Conservation (phyloP, 2,797 vertebrate species). For the Oryzias sinensis region DNA sequence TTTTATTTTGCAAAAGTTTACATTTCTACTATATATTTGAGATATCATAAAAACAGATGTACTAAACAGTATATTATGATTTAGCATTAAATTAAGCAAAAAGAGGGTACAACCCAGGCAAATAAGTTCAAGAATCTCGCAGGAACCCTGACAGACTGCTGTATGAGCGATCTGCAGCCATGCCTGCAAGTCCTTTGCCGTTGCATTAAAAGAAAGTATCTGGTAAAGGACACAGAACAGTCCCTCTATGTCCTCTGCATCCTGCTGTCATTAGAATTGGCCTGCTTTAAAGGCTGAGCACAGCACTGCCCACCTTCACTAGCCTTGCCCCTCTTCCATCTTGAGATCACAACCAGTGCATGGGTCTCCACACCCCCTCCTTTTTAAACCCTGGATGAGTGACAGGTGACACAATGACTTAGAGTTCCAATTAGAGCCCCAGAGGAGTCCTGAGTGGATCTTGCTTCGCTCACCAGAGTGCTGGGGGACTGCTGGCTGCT, state of each 20-base stretch:
- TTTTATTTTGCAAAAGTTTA: no score
- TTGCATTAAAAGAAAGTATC: slow-evolving; percentile 46
- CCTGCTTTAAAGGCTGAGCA: slow-evolving; percentile 65
- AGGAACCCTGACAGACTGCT: slow-evolving; percentile 16
- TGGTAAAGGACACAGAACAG: slow-evolving; percentile 60
- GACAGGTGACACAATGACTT: slow-evolving; percentile 83
- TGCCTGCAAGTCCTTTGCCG: slow-evolving; percentile 40
- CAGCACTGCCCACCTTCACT: slow-evolving; percentile 46
- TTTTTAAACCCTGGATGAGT: slow-evolving; percentile 58
- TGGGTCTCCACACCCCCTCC: slow-evolving; percentile 46
- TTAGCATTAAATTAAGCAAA: slow-evolving; percentile 6
- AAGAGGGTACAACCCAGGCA: slow-evolving; percentile 9
- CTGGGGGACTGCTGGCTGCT: slow-evolving; percentile 78
- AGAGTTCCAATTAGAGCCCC: slow-evolving; percentile 81
- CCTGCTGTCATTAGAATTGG: slow-evolving; percentile 61
- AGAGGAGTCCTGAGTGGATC: slow-evolving; percentile 67
- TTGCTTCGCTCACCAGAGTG: slow-evolving; percentile 64
- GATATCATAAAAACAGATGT: slow-evolving; percentile 6
- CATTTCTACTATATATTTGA: no score
- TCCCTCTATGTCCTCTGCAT: slow-evolving; percentile 55
- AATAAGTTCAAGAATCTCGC: slow-evolving; percentile 14
- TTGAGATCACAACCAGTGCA: slow-evolving; percentile 61
- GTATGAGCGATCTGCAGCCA: slow-evolving; percentile 34
- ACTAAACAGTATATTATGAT: background rate
- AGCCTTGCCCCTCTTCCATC: slow-evolving; percentile 47